These are phyloP conservation scores for Enteromius paludinosus DNA, from an alignment of 2,797 vertebrate genomes.

Conservation along the genomic window DNA sequence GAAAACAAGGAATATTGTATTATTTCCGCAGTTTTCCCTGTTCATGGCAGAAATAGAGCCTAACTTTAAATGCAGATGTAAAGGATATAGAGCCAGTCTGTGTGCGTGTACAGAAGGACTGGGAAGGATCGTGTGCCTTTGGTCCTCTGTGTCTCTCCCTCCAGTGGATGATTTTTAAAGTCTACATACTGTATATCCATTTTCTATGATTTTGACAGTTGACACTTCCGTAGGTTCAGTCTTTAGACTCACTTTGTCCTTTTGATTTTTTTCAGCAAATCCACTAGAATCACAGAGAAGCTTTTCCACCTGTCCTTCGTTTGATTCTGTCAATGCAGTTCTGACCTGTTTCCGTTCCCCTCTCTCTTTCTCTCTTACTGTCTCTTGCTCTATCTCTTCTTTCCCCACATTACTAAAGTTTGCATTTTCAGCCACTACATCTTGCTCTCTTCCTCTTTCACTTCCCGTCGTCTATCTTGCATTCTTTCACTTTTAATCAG, in stretches of 20 bases:
- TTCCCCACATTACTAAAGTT: neutral
- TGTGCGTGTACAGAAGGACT: slow-evolving; percentile 79
- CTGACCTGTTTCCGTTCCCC: slow-evolving; percentile 65
- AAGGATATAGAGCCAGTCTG: slow-evolving; percentile 26
- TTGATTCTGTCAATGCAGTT: slow-evolving; percentile 70
- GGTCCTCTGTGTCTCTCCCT: slow-evolving; percentile 75
- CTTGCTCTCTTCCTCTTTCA: slow-evolving; percentile 22
- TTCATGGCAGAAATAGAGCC: neutral
- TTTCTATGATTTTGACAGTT: neutral
- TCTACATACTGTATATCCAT: slow-evolving; percentile 51
- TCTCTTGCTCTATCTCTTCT: slow-evolving; percentile 28
- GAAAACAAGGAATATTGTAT: neutral
- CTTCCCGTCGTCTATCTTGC: slow-evolving; percentile 21
- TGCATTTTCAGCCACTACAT: slow-evolving; percentile 7
- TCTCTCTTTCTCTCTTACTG: slow-evolving; percentile 36
- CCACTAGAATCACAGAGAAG: slow-evolving; percentile 44
- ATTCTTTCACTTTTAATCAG: neutral
- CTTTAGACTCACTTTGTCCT: slow-evolving; percentile 57
- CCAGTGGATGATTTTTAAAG: slow-evolving; percentile 74
- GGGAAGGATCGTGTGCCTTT: slow-evolving; percentile 75
- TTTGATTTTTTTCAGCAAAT: slow-evolving; percentile 53
- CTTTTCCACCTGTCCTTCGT: slow-evolving; percentile 59
- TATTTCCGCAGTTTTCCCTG: neutral
- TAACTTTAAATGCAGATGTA: neutral
- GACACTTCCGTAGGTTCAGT: neutral